Conservation (phyloP, 2,888 invertebrate genomes). For the Phalera bucephala region DNA sequence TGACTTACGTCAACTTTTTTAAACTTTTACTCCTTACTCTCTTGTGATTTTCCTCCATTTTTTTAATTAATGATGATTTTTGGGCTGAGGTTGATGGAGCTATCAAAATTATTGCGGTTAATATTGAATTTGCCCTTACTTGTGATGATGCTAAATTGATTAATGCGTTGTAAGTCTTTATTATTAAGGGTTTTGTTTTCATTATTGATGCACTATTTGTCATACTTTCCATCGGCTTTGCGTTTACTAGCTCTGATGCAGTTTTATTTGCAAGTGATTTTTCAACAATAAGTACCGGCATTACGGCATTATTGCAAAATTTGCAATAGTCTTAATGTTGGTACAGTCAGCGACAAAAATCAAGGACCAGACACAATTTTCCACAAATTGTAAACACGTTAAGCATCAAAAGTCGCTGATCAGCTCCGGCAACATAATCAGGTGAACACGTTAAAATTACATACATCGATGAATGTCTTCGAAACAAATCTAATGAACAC, state of each 20-base stretch:
- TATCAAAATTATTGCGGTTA: conserved; percentile 5
- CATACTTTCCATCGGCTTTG: conserved; percentile 13
- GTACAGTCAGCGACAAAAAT: too few species aligned
- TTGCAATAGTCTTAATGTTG: too few species aligned
- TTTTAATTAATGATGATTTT: conserved; percentile 26
- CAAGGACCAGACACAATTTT: too few species aligned
- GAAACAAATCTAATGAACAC: too few species aligned
- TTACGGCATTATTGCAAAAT: too few species aligned
- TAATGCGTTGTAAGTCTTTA: conserved; percentile 5
- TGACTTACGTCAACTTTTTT: conserved; percentile 53
- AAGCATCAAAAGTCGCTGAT: too few species aligned
- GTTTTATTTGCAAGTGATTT: conserved; percentile 11
- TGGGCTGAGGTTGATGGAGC: conserved; percentile 6
- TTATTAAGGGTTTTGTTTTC: conserved; percentile 1
- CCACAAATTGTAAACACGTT: too few species aligned
- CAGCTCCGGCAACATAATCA: too few species aligned
- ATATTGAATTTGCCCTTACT: conserved; percentile 7
- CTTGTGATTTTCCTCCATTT: conserved; percentile 34
- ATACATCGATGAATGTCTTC: too few species aligned
- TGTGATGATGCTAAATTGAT: conserved; percentile 5
- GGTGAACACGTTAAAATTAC: too few species aligned
- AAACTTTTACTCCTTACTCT: conserved; percentile 34
- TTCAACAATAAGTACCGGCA: conserved; percentile 5
- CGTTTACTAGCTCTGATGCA: conserved; percentile 8
- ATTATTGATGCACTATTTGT: conserved; percentile 7